Evolutionary conservation across 2,797 vertebrate species (phyloP).

Genomic region (Notoglanidium macrostoma): DNA sequence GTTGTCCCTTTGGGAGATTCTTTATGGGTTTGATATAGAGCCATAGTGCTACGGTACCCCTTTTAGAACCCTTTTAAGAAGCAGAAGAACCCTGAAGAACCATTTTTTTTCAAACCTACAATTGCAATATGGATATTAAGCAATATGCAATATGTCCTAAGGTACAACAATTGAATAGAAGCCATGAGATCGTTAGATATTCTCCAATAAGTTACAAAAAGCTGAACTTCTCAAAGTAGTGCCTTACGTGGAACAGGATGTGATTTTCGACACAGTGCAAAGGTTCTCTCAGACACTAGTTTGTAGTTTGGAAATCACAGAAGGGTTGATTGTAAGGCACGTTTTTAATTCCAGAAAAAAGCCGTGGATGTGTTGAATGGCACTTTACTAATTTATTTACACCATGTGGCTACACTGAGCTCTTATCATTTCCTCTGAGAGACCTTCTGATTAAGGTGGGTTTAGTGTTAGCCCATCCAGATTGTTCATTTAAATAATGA

Average conservation of each 20-base stretch:
- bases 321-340: slow-evolving; percentile 3
- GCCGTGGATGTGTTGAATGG: slow-evolving; percentile 22
- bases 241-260: background rate
- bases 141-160: too few species aligned
- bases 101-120: too few species aligned
- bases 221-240: background rate
- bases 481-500: slow-evolving; percentile 6
- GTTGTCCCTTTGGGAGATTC: background rate
- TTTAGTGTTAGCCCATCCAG: background rate
- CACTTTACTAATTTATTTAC: slow-evolving; percentile 31
- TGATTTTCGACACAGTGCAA: background rate
- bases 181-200: too few species aligned
- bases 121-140: too few species aligned
- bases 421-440: slow-evolving; percentile 23
- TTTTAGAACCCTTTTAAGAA: background rate
- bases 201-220: background rate
- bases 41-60: background rate
- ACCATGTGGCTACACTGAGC: background rate
- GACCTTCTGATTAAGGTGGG: slow-evolving; percentile 17
- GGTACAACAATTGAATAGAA: too few species aligned
- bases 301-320: background rate
- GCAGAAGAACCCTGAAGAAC: slow-evolving; percentile 8
- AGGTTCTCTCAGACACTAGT: slow-evolving; percentile 9
- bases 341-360: slow-evolving; percentile 34
- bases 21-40: background rate